Percentiles rank a stretch among this genome's conserved stretches.
Conservation (phyloP, 2,113 vertebrate genomes). For the Mustela nigripes region DNA sequence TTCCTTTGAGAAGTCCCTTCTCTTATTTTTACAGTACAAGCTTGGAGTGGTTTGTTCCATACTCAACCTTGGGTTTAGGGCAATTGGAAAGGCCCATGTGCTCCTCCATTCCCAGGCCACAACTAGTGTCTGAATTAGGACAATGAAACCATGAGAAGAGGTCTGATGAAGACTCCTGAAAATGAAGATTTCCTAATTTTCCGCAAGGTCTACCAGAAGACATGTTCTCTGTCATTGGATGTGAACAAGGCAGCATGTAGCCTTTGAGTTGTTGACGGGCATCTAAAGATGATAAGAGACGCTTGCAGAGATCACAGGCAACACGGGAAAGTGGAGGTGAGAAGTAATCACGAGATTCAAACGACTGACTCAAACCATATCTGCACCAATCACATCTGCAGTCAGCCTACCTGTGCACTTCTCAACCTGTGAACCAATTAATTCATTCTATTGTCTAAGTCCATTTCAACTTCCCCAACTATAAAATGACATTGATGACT, state of each 20-base stretch:
- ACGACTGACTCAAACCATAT: neutral
- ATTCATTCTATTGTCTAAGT: neutral
- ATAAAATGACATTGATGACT: neutral
- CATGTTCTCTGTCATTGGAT: neutral
- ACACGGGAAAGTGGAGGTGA: neutral
- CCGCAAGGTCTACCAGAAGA: neutral
- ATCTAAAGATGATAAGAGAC: neutral
- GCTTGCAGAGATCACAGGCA: neutral
- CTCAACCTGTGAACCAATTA: neutral
- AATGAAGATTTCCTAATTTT: neutral
- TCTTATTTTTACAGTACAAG: neutral
- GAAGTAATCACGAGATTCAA: neutral
- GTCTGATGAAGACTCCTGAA: neutral
- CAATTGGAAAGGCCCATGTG: neutral
- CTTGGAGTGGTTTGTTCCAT: neutral
- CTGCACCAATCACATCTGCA: neutral
- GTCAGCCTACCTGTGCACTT: neutral
- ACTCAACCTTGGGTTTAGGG: neutral
- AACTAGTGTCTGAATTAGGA: neutral
- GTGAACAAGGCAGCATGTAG: neutral
- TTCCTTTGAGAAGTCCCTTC: neutral
- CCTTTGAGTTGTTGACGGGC: neutral
- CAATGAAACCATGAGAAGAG: neutral
- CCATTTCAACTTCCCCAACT: neutral
- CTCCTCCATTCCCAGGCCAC: neutral